These are phyloP conservation scores for Malurus splendens DNA, from an alignment of 2,797 vertebrate species.

Conservation along the genomic window DNA sequence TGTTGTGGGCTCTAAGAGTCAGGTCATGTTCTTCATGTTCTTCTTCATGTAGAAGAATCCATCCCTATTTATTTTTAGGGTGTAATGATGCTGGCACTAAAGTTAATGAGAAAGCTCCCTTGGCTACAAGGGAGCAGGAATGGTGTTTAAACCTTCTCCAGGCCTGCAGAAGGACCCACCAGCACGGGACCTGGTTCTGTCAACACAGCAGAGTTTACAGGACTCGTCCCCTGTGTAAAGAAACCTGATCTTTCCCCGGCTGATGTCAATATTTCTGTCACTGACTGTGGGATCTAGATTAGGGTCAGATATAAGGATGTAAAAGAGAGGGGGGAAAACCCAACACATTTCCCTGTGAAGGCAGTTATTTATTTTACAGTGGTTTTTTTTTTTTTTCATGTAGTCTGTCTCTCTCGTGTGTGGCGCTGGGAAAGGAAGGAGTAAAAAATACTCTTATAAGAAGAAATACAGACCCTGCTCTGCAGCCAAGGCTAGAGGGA, in stretches of 20 bases:
- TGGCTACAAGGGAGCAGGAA: not conserved
- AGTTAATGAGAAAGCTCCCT: not conserved
- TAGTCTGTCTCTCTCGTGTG: not conserved
- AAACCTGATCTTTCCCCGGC: conserved; percentile 29
- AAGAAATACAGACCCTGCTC: not conserved
- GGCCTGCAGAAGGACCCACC: conserved; percentile 24
- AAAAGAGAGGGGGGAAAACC: not conserved
- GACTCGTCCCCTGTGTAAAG: conserved; percentile 16
- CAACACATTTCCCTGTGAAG: not conserved
- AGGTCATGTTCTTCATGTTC: not conserved
- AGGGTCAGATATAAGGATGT: conserved; percentile 39
- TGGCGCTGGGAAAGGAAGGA: not conserved
- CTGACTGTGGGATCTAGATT: conserved; percentile 36
- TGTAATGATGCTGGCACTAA: not conserved
- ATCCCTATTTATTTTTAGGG: not conserved
- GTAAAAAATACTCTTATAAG: not conserved
- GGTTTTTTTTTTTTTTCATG: not conserved
- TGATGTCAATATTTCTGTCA: conserved; percentile 61
- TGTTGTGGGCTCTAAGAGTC: not conserved
- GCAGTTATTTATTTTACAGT: conserved; percentile 35
- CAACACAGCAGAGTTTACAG: conserved; percentile 45
- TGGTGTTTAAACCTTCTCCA: not conserved
- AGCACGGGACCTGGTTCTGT: conserved; percentile 42
- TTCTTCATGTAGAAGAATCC: not conserved
- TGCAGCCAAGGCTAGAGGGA: not conserved